Evolutionary conservation across 2,797 vertebrate genomes (phyloP).

Genomic region (Aselliscus stoliczkanus): DNA sequence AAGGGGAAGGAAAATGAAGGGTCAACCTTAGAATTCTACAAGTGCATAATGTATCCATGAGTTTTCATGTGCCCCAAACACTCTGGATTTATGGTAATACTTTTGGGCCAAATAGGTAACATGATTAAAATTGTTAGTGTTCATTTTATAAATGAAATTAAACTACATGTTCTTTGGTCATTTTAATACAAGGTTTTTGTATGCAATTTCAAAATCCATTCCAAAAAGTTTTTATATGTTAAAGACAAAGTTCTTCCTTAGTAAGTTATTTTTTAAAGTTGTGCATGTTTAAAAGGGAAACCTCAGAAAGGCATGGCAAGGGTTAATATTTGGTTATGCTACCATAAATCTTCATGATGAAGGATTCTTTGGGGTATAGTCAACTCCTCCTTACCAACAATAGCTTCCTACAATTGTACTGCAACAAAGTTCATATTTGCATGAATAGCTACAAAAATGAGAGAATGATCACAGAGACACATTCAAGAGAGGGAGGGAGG

Average conservation of each 20-base stretch:
- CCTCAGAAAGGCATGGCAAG: background rate
- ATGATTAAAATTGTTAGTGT: background rate
- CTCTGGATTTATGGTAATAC: background rate
- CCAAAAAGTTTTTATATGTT: background rate
- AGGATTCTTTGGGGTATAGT: background rate
- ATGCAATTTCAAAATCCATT: background rate
- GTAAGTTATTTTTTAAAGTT: constrained; percentile 15
- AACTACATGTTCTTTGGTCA: background rate
- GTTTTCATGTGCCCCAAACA: background rate
- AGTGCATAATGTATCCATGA: background rate
- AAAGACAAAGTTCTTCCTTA: background rate
- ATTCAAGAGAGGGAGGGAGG: background rate
- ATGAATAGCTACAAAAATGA: background rate
- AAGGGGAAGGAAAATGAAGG: background rate
- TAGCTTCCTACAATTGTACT: background rate
- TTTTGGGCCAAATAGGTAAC: background rate
- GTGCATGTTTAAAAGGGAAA: background rate
- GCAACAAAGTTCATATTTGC: background rate
- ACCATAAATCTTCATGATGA: background rate
- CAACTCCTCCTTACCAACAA: background rate
- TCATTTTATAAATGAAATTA: background rate
- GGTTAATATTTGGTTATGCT: background rate
- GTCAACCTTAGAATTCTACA: background rate
- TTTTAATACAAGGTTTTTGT: background rate
- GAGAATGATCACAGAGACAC: background rate